Evolutionary conservation across 2,888 invertebrate species (phyloP).

Genomic region (Meandrusa payeni): DNA sequence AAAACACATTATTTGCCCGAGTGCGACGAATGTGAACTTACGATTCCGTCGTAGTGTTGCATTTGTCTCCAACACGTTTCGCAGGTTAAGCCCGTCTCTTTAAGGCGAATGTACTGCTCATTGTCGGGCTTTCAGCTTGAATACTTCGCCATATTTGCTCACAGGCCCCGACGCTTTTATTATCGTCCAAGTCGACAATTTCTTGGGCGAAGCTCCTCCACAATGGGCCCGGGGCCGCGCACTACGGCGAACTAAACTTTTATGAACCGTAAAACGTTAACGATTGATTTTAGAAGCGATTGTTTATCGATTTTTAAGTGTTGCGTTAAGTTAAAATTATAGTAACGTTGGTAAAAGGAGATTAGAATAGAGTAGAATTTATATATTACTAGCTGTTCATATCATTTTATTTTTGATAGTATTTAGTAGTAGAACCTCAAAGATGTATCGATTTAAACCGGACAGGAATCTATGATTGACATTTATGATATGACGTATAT

Average conservation of each 20-base stretch:
- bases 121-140: constrained; percentile 69
- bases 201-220: constrained; percentile 43
- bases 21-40: constrained; percentile 78
- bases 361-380: neutral
- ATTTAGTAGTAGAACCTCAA: no score
- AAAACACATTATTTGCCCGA: constrained; percentile 79
- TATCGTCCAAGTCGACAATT: constrained; percentile 42
- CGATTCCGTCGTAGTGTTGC: constrained; percentile 60
- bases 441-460: no score
- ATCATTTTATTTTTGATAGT: no score
- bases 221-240: constrained; percentile 48
- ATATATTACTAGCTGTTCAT: no score
- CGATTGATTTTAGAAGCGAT: constrained; percentile 47
- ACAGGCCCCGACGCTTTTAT: constrained; percentile 60
- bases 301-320: constrained; percentile 32
- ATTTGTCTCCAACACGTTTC: constrained; percentile 76
- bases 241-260: constrained; percentile 46
- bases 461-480: no score
- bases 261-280: constrained; percentile 59
- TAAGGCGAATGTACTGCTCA: constrained; percentile 65
- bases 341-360: neutral
- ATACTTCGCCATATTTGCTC: constrained; percentile 61
- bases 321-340: constrained; percentile 11
- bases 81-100: constrained; percentile 59
- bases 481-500: no score